These are phyloP conservation scores for Fopius arisanus DNA, from an alignment of 1,140 invertebrate species.

Conservation along the genomic window DNA sequence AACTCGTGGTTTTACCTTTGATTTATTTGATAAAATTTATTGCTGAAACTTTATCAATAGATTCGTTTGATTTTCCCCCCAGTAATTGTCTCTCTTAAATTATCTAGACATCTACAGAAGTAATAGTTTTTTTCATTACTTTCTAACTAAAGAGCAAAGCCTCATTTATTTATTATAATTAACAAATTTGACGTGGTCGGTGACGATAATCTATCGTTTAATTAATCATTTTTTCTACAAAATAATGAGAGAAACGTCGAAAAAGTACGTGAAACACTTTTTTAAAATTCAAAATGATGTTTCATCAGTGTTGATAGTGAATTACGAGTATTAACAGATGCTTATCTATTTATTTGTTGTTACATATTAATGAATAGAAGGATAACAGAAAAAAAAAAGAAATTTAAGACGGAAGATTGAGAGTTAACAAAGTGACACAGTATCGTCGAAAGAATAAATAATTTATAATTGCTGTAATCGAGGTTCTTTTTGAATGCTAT, in stretches of 20 bases:
- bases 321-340: constrained; percentile 57
- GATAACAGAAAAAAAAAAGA: constrained; percentile 38
- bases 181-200: not conserved
- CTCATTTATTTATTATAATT: not conserved
- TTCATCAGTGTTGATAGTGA: constrained; percentile 59
- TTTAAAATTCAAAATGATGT: constrained; percentile 38
- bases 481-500: constrained; percentile 53
- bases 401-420: constrained; percentile 34
- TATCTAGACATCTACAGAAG: too few species aligned
- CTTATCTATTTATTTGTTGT: constrained; percentile 64
- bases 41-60: too few species aligned
- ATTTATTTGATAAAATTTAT: too few species aligned
- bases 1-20: too few species aligned
- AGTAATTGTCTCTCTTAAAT: too few species aligned
- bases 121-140: too few species aligned
- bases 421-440: constrained; percentile 41
- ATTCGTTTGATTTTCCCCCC: too few species aligned
- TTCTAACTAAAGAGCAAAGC: not conserved
- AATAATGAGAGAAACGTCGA: not conserved
- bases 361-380: constrained; percentile 53
- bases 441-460: constrained; percentile 55
- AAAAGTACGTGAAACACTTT: not conserved
- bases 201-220: not conserved
- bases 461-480: constrained; percentile 59
- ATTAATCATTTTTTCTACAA: not conserved